Evolutionary conservation across 2,113 vertebrate species (phyloP).

Genomic region (Perognathus longimembris): DNA sequence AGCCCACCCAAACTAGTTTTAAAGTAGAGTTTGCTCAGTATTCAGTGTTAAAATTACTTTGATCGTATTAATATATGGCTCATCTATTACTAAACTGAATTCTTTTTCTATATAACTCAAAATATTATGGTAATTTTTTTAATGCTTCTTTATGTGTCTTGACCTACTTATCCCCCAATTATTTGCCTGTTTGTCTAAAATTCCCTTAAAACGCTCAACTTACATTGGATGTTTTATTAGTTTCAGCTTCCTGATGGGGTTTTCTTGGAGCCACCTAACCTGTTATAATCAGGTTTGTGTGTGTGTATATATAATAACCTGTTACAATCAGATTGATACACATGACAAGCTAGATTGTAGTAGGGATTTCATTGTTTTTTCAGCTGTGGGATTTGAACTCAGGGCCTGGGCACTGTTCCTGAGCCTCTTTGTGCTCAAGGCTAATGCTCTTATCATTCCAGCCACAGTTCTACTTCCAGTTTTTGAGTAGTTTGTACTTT

Average conservation of each 20-base stretch:
- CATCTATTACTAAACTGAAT: neutral
- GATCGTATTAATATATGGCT: neutral
- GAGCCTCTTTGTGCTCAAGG: too few relatives aligned
- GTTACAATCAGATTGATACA: neutral
- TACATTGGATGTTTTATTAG: neutral
- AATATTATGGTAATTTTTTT: neutral
- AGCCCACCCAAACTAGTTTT: neutral
- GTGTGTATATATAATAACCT: too few relatives aligned
- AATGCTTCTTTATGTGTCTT: neutral
- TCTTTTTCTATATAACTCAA: constrained; percentile 38
- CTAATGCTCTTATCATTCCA: too few relatives aligned
- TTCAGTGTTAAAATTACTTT: constrained; percentile 37
- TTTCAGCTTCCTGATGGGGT: neutral
- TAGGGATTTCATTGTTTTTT: neutral
- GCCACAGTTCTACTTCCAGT: too few relatives aligned
- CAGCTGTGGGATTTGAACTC: too few relatives aligned
- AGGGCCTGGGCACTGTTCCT: too few relatives aligned
- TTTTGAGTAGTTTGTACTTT: too few relatives aligned
- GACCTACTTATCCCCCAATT: neutral
- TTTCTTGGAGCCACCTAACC: neutral
- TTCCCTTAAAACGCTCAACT: neutral
- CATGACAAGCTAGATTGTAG: neutral
- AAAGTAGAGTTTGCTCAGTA: neutral
- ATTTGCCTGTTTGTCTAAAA: neutral
- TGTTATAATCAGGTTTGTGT: neutral